These are phyloP conservation scores for Pterostichus madidus DNA, from an alignment of 2,888 invertebrate species.

Conservation along the genomic window DNA sequence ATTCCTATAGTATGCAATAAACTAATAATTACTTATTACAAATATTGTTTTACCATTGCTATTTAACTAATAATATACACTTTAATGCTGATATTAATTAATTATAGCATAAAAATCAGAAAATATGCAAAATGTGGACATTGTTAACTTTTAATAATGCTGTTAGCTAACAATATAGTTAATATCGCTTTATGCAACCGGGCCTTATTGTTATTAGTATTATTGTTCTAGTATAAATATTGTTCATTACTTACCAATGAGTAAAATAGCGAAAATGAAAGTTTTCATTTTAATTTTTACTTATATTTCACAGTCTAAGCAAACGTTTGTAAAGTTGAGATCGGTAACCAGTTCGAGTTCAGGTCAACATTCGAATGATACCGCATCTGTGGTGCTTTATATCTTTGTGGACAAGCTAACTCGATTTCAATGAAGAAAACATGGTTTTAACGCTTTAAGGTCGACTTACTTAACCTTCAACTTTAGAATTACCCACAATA, in stretches of 20 bases:
- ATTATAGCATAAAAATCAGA: no score
- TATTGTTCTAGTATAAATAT: no score
- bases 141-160: no score
- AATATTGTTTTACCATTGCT: no score
- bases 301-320: not conserved
- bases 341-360: not conserved
- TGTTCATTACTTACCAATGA: not conserved
- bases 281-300: constrained; percentile 1
- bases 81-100: no score
- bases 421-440: not conserved
- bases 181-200: no score
- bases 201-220: no score
- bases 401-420: not conserved
- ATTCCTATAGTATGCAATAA: no score
- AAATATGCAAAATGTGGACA: no score
- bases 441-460: not conserved
- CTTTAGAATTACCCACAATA: not conserved
- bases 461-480: not conserved
- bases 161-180: no score
- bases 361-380: constrained; percentile 3
- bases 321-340: not conserved
- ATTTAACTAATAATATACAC: no score
- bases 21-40: no score
- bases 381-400: not conserved
- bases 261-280: not conserved